Evolutionary conservation across 1,140 invertebrate species (phyloP), one percentile per base, ranked within the genome.

Genomic region (Camponotus vicinus): DNA sequence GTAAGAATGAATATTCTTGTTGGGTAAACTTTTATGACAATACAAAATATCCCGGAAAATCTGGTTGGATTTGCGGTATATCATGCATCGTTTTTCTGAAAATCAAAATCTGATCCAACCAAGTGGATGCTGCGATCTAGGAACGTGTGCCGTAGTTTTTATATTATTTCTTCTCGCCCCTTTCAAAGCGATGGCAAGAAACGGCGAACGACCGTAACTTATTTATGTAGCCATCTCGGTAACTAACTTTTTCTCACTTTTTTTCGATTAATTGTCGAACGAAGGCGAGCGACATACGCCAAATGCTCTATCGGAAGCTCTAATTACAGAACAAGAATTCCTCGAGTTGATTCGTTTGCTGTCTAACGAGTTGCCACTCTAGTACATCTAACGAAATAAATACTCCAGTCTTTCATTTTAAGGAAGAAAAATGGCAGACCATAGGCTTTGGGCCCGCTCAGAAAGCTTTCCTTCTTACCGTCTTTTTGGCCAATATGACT

Each of bases 301-400:
- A 40, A 66, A 78, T 42, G 75, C 52, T 78, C 45, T 55, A 76
- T 57, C 75, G 88, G 88, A 90, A 90, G 89, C 89, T 84, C 85
- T 84, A 52, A 83, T 83, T 83, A 80, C 66, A 45, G 77, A 55
- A 89, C 84, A 78, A 89, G 87, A 59, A 66, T 77, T 66, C 49
- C 27, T 59, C 52, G n/a, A 59, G 59, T 86, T 82, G 67, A 64
- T 75, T 70, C 66, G 15, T 13, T 59, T 55, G 34, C 69, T 76
- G 85, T 71, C 79, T 37, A 75, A 21, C 49, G 18, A 71, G 78
- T 73, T 63, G 67, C 59, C 49, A 18, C 49, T 52, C 27, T 82
- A 70, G 21, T 80, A 59, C 45, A 70, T 86, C 67, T 73, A 85
- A 59, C 70, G 70, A 88, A 86, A 89, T 82, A 89, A 89, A 86